Evolutionary conservation across 2,113 vertebrate species (phyloP), one percentile per base, ranked within the genome.

Genomic region (Lasiurus cinereus): DNA sequence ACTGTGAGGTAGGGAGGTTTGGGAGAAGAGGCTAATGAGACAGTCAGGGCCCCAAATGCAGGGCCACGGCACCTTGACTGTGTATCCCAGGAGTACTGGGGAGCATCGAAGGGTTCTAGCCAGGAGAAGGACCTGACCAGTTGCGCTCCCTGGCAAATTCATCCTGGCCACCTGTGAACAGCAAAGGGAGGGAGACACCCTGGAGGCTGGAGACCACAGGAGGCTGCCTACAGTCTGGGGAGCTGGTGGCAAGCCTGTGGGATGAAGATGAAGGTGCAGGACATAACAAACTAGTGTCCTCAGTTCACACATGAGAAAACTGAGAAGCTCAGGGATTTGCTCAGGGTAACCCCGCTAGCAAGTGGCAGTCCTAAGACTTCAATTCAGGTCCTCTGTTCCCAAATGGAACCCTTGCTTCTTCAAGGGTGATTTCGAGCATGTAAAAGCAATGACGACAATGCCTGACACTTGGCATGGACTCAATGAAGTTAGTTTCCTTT

Each of bases 391-490:
- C 46, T 24, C 62, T 21, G 9, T 19, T 1, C 31, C 14, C 64
- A 66, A 4, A 48, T 12, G 27, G 3, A 48, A 22, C 0, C 31
- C 15, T 29, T 64, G 6, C 78, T n/a, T 66, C 76, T 39, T 29
- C 15, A 48, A 72, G 52, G 64, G 29, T 24, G 21, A 86, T 14
- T 64, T 0, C 0, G 19, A 43, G 59, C n/a, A 2, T 1, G 1
- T 31, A 33, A 82, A 62, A 69, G 48, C 48, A 50, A 33, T 14
- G 5, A 31, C 2, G 0, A 46, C 29, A 27, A 56, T 6, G 36
- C 36, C 52, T 8, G 62, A 5, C 22, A 16, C 31, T 50, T 14
- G 31, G 12, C 0, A 24, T 0, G 8, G 19, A 22, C 33, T 50
- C 72, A 8, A 3, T 12, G 76, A 70, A n/a, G 46, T 27, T 9